Evolutionary conservation across 2,113 vertebrate genomes (phyloP).

Genomic region (Beaufortia kweichowensis): DNA sequence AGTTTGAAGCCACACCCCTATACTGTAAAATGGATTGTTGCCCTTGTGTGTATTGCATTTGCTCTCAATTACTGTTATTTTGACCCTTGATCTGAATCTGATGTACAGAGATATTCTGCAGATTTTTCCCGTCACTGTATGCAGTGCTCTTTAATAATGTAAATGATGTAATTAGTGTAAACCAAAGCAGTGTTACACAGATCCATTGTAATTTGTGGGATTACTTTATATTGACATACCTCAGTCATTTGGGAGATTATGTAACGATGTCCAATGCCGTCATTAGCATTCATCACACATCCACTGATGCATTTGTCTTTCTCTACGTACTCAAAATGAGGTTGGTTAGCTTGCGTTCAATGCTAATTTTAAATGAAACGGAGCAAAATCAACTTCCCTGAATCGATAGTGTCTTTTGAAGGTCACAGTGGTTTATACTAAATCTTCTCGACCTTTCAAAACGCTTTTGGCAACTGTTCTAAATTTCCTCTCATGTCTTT

Average conservation of each 20-base stretch:
- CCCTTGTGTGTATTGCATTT: too few relatives aligned
- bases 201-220: slow-evolving; percentile 12
- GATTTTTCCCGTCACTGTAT: background rate
- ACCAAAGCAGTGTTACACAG: background rate
- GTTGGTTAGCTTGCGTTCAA: slow-evolving; percentile 2
- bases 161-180: background rate
- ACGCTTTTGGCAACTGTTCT: slow-evolving; percentile 6
- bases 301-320: slow-evolving; percentile 11
- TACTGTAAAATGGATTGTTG: too few relatives aligned
- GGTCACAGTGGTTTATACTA: slow-evolving; percentile 17
- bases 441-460: slow-evolving; percentile 1
- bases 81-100: background rate
- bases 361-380: slow-evolving; percentile 17
- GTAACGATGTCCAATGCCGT: background rate
- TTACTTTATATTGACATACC: background rate
- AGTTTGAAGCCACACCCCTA: too few relatives aligned
- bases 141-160: background rate
- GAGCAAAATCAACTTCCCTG: slow-evolving; percentile 16
- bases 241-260: background rate
- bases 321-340: slow-evolving; percentile 17
- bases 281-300: slow-evolving; percentile 28
- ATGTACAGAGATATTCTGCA: background rate
- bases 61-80: background rate
- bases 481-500: background rate
- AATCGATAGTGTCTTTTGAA: slow-evolving; percentile 26